Percentiles rank a stretch among this genome's conserved stretches.
These are phyloP conservation scores for Eupsilia transversa DNA, from an alignment of 2,888 invertebrate species.

Conservation along the genomic window DNA sequence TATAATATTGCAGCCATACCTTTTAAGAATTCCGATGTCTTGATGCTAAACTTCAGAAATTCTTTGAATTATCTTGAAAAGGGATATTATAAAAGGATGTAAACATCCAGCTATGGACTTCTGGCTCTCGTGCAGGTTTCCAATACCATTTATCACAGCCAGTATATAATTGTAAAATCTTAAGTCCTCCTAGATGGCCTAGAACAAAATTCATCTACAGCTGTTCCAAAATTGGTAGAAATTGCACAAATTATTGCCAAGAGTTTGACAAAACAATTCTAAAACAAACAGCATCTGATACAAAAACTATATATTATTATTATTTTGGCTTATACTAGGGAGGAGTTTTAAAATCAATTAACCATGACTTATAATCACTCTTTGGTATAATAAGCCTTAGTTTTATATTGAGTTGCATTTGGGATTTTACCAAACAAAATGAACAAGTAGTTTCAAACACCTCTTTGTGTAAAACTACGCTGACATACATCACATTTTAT, in stretches of 20 bases:
- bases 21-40: constrained; percentile 33
- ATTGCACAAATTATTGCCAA: not conserved
- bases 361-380: not conserved
- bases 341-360: not conserved
- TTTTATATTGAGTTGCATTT: not conserved
- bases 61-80: not conserved
- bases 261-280: not conserved
- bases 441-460: not conserved
- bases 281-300: not conserved
- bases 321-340: not conserved
- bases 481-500: constrained; percentile 20
- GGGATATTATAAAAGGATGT: not conserved
- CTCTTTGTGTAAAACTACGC: not conserved
- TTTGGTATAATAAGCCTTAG: too few relatives aligned
- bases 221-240: not conserved
- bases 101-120: not conserved
- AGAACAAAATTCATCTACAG: not conserved
- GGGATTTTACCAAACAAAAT: not conserved
- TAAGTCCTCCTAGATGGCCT: fast-evolving
- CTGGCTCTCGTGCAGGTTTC: not conserved
- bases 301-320: too few relatives aligned
- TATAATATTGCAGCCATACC: constrained; percentile 46
- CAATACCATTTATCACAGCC: not conserved
- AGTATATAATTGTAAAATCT: not conserved
- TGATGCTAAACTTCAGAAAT: constrained; percentile 47